phyloP scores from a whole-genome alignment of 1,140 invertebrate species.

The Anagrus nilaparvatae region DNA sequence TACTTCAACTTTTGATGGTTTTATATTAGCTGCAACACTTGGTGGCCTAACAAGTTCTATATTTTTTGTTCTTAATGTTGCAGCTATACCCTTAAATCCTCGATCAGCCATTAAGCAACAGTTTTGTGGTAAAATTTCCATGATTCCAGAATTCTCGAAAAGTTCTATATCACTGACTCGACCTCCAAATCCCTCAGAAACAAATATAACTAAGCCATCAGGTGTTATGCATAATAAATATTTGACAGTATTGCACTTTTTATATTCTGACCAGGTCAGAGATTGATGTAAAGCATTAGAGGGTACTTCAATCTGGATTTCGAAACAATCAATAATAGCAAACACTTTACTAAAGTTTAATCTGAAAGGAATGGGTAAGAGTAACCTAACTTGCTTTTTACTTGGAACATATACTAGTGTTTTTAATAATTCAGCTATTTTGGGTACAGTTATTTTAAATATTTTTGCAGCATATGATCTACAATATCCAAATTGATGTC shows the following conservation, averaged over 20 bases:
- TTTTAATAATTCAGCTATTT: too few species aligned
- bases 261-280: conserved; percentile 24
- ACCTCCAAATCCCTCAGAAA: conserved; percentile 35
- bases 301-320: conserved; percentile 26
- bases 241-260: conserved; percentile 30
- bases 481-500: too few species aligned
- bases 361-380: conserved; percentile 17
- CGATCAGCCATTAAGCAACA: conserved; percentile 30
- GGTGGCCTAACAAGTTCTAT: conserved; percentile 31
- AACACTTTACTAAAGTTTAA: conserved; percentile 17
- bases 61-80: conserved; percentile 19
- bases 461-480: too few species aligned
- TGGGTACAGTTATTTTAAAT: too few species aligned
- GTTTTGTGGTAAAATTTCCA: conserved; percentile 21
- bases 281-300: conserved; percentile 18
- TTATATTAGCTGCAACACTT: conserved; percentile 23
- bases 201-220: conserved; percentile 37
- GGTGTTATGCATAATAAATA: conserved; percentile 36
- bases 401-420: too few species aligned
- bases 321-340: conserved; percentile 23
- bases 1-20: conserved; percentile 26
- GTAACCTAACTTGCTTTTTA: conserved; percentile 20
- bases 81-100: conserved; percentile 31
- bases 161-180: conserved; percentile 28
- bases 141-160: conserved; percentile 26